phyloP scores from a whole-genome alignment of 2,113 vertebrate genomes.

The human region GRCh38 chr1:52168501-52169000 shows the following conservation, averaged over 20 bases:
- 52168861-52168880: constrained; percentile 24
- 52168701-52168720: neutral
- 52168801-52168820: neutral
- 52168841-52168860: neutral
- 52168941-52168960: neutral
- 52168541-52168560: neutral
- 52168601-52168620: neutral
- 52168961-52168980: neutral
- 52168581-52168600: neutral
- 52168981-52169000: neutral
- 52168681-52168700: neutral
- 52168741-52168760: neutral
- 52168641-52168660: neutral
- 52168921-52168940: neutral
- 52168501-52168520: neutral
- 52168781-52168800: neutral
- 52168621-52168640: neutral
- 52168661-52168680: neutral
- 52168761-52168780: neutral
- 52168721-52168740: neutral
- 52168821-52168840: constrained; percentile 8
- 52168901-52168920: neutral
- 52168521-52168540: neutral
- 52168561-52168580: neutral
- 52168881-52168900: constrained; percentile 37